A percentile compares a stretch with the other conserved stretches of the same genome.
Evolutionary conservation across 2,113 vertebrate genomes (phyloP).

Genomic region (Perognathus longimembris): DNA sequence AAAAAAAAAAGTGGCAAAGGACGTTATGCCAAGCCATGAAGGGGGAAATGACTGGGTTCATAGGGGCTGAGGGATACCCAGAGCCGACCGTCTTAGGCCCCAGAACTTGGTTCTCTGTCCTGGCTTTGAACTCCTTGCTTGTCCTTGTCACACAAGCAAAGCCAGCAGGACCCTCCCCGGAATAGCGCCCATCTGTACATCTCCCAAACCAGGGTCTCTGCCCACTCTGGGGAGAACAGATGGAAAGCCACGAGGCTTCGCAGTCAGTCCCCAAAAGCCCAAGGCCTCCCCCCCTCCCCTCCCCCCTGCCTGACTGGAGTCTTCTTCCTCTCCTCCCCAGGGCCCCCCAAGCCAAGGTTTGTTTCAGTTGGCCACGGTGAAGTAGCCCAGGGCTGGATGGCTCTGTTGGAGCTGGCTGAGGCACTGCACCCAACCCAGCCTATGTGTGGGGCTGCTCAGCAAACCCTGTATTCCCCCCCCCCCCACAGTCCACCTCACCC

Average conservation of each 20-base stretch:
- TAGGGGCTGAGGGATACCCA: not conserved
- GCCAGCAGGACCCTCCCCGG: not conserved
- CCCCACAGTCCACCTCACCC: too few relatives aligned
- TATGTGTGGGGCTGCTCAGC: not conserved
- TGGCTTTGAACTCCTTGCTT: too few relatives aligned
- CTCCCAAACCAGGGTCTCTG: not conserved
- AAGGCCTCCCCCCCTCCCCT: too few relatives aligned
- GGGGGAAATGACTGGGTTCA: not conserved
- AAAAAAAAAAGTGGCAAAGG: too few relatives aligned
- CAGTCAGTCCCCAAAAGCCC: not conserved
- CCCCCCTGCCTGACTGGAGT: not conserved
- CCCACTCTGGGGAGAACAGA: too few relatives aligned
- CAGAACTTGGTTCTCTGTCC: not conserved
- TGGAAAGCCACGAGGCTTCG: not conserved
- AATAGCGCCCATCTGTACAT: not conserved
- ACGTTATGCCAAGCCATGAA: too few relatives aligned
- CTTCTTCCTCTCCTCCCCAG: not conserved
- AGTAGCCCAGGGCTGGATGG: not conserved
- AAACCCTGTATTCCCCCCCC: not conserved
- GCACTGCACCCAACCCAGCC: not conserved
- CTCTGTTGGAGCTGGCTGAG: not conserved
- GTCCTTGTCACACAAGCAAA: not conserved
- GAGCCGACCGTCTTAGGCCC: not conserved
- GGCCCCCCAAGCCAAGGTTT: not conserved
- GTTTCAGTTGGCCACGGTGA: not conserved